Evolutionary conservation across 2,797 vertebrate genomes (phyloP), one percentile per base, ranked within the genome.

Genomic region (Enteromius treurensis): DNA sequence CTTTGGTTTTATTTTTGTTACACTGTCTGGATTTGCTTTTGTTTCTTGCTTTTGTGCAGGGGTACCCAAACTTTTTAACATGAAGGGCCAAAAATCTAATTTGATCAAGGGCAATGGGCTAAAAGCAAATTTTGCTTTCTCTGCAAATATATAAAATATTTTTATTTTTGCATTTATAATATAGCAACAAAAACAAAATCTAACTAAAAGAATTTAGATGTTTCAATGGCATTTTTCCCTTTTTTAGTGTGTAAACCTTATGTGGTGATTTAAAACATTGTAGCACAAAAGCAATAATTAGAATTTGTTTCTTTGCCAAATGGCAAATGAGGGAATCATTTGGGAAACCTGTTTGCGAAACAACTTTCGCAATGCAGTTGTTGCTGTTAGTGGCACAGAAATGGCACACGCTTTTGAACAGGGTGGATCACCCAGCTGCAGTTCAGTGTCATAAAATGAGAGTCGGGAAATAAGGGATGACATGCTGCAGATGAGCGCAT

Each of bases 401-500:
- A 42, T 29, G 4, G 29, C 37, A 45, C 65, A 60, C 17, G 45
- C 42, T 74, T 23, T 65, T 74, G 55, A 40, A 26, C 29, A 15
- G 10, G 32, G 47, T 77, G 34, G 17, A 67, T 75, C 49, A 17
- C 7, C 40, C 13, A 53, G 58, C 15, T 55, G 47, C 32, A 42
- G 32, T 67, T 26, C 23, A 42, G 17, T 17, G 23, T 68, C 60
- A 73, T 81, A n/a, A 82, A 68, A 15, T 42, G 14, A 26, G 51
- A 49, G n/a, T 81, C 4, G 21, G 60, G 2, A 42, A 65, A 26
- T 26, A 68, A 34, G 26, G 23, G 26, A 68, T 76, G 62, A 80
- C 64, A 42, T 80, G 65, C 32, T 47, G 42, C 62, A 82, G 60
- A 67, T 53, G 19, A 77, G 62, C 37, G 5, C 64, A 49, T 80